phyloP scores from a whole-genome alignment of 2,888 invertebrate species.

The Cotesia congregata region DNA sequence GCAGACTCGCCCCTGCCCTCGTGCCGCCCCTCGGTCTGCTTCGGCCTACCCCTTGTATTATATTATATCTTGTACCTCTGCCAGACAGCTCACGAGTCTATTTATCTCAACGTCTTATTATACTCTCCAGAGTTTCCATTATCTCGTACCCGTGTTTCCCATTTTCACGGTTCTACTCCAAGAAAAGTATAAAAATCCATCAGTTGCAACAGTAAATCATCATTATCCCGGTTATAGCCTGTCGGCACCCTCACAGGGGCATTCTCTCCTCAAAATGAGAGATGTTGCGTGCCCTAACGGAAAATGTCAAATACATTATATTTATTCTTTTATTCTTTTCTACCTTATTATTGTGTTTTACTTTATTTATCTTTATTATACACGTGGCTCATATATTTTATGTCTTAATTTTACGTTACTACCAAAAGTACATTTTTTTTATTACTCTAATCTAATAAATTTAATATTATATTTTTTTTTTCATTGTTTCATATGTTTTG shows the following conservation, averaged over 20 bases:
- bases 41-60: slow-evolving; percentile 4
- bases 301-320: neutral
- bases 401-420: neutral
- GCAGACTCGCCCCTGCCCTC: slow-evolving; percentile 6
- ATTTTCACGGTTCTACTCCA: neutral
- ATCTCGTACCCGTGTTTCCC: neutral
- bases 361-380: neutral
- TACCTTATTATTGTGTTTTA: neutral
- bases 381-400: neutral
- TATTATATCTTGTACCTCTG: neutral
- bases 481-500: too few relatives aligned
- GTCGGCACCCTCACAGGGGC: neutral
- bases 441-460: too few relatives aligned
- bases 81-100: neutral
- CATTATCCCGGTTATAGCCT: slow-evolving; percentile 40
- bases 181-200: neutral
- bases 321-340: neutral
- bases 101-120: neutral
- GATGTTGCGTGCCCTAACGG: neutral
- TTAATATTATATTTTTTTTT: too few relatives aligned
- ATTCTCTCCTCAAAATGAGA: neutral
- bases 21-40: neutral
- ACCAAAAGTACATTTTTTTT: too few relatives aligned
- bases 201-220: slow-evolving; percentile 44
- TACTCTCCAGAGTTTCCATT: neutral